Base-by-base conservation (phyloP, 2,797 vertebrate genomes). In the Alauda arvensis region DNA sequence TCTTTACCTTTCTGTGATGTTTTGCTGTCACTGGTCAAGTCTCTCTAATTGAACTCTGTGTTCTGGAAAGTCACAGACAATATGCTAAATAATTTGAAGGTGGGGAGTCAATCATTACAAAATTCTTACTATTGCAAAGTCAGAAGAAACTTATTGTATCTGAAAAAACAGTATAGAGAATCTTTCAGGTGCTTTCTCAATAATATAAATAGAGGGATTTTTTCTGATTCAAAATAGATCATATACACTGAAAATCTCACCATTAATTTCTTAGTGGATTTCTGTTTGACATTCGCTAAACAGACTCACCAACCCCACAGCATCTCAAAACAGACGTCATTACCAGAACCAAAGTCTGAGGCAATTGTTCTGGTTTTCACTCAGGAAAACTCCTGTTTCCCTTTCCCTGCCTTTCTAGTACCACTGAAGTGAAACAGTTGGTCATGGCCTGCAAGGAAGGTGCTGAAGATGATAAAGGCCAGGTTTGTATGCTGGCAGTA, bases 131-230 rank as follows among this genome's bases (percentile, higher is more conserved):
- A 4, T 28, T 66, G 12, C 28, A 51, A 39, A 43, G 14, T 56
- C 37, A 34, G 49, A 84, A 59, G 34, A 67, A 69, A 72, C 42
- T 42, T 66, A 20, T 88, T 80, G 19, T 91, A 43, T 87, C 43
- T 56, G 49, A 49, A 59, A 71, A 72, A 8, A 7, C 18, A 55
- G 24, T 4, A 1, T 1, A 49, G 48, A 68, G 10, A 78, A 51
- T 68, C 29, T 60, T 68, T 51, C 37, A 49, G 69, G n/a, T 76
- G n/a, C 20, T 72, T 90, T 85, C 26, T 83, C 34, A 23, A 1
- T 70, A 55, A 28, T 18, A n/a, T 14, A 53, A 55, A 43, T 19
- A 19, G n/a, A 40, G 33, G 13, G 3, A 17, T 1, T 1, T 49
- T 87, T 82, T 34, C 65, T 55, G 15, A 18, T 63, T 87, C 26